phyloP scores from a whole-genome alignment of 2,888 invertebrate species.

The Ophion ventricosus region DNA sequence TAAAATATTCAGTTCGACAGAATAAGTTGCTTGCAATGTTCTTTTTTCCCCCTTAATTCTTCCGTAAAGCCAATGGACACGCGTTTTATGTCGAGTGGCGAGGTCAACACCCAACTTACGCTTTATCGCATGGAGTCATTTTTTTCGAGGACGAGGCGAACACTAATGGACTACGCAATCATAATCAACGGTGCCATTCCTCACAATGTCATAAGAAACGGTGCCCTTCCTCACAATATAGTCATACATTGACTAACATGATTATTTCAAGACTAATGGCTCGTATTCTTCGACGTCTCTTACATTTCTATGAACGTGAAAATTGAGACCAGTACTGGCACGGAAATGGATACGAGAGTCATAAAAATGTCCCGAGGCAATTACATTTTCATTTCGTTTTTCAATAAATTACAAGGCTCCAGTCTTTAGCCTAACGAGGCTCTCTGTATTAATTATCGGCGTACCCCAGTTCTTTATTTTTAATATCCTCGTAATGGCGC shows the following conservation, averaged over 20 bases:
- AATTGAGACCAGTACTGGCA: background rate
- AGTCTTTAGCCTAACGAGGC: conserved; percentile 1
- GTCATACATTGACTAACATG: background rate
- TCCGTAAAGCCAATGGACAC: background rate
- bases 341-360: conserved; percentile 4
- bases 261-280: conserved; percentile 31
- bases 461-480: background rate
- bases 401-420: conserved; percentile 46
- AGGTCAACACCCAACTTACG: conserved; percentile 34
- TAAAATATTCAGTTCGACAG: background rate
- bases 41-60: background rate
- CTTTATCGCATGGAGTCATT: conserved; percentile 9
- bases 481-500: background rate
- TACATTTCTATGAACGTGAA: conserved; percentile 6
- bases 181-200: background rate
- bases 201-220: background rate
- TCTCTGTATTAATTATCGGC: background rate
- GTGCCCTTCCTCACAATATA: conserved; percentile 21
- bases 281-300: background rate
- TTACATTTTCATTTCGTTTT: conserved; percentile 6
- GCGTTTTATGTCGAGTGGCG: background rate
- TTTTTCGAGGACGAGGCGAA: conserved; percentile 37
- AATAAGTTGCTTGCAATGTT: background rate
- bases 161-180: background rate
- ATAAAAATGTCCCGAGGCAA: conserved; percentile 30